Conservation (phyloP, 2,113 vertebrate genomes). For the Salvator merianae region DNA sequence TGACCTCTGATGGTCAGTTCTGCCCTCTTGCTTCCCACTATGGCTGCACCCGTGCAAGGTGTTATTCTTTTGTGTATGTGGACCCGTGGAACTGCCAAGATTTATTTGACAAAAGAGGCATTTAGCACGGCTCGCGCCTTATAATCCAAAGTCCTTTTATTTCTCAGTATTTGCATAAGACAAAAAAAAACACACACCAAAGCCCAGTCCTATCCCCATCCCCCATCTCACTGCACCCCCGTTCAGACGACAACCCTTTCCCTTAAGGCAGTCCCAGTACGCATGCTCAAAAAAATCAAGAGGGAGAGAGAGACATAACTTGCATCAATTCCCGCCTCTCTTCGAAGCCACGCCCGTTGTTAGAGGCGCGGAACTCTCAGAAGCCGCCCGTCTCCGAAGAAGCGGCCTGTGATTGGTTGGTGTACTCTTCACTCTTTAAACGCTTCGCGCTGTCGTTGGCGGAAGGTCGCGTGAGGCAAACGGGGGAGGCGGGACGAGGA, state of each 20-base stretch:
- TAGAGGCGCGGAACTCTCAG: rapidly evolving
- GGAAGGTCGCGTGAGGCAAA: neutral
- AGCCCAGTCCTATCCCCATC: neutral
- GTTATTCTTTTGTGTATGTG: neutral
- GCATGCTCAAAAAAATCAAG: neutral
- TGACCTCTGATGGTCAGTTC: no score
- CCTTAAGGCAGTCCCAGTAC: neutral
- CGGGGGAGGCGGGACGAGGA: neutral
- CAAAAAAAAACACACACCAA: no score
- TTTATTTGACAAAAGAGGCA: neutral
- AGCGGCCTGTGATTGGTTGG: neutral
- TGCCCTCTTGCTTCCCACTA: neutral
- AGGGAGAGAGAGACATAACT: neutral
- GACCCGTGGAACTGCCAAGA: neutral
- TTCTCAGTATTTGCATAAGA: no score
- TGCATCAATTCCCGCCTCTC: constrained; percentile 6
- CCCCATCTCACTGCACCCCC: no score
- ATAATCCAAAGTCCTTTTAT: neutral
- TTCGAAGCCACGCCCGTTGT: neutral
- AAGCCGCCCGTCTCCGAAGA: rapidly evolving
- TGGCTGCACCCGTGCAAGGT: neutral
- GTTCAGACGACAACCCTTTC: neutral
- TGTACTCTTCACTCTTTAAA: neutral
- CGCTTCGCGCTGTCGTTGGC: constrained; percentile 1
- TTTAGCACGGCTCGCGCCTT: no score